A percentile compares a stretch with the other conserved stretches of the same genome.
phyloP scores from a whole-genome alignment of 1,140 invertebrate genomes.

The Carcinoscorpius rotundicauda region DNA sequence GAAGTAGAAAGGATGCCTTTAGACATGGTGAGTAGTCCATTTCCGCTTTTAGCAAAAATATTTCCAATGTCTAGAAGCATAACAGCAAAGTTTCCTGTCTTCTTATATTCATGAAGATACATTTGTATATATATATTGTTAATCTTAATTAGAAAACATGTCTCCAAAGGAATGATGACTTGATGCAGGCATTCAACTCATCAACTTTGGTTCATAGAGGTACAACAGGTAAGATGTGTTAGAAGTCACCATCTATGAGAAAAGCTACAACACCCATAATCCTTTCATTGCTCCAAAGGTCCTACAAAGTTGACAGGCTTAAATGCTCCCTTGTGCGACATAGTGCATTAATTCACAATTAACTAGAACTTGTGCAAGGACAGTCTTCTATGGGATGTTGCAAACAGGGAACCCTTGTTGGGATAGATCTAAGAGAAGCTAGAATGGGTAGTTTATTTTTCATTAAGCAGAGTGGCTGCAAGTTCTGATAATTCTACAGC shows the following conservation, averaged over 20 bases:
- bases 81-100: too few species aligned
- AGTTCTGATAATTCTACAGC: too few species aligned
- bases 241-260: constrained; percentile 33
- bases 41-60: too few species aligned
- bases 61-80: too few species aligned
- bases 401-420: constrained; percentile 2
- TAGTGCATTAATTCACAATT: constrained; percentile 26
- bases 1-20: too few species aligned
- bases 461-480: not conserved
- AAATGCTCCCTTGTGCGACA: constrained; percentile 32
- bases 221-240: constrained; percentile 38
- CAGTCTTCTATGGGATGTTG: constrained; percentile 23
- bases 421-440: constrained; percentile 20
- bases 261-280: too few species aligned
- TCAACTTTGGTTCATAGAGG: constrained; percentile 32
- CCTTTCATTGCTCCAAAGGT: too few species aligned
- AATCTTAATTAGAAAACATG: constrained; percentile 19
- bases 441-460: constrained; percentile 19
- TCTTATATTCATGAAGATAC: not conserved
- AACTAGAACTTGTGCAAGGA: constrained; percentile 25
- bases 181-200: constrained; percentile 33
- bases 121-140: constrained; percentile 22
- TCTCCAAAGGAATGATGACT: constrained; percentile 27
- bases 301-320: constrained; percentile 28
- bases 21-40: too few species aligned